Percentiles rank a stretch among this genome's conserved stretches.
Conservation (phyloP, 92 coral and sea anemone genomes). For the Galaxea fascicularis region DNA sequence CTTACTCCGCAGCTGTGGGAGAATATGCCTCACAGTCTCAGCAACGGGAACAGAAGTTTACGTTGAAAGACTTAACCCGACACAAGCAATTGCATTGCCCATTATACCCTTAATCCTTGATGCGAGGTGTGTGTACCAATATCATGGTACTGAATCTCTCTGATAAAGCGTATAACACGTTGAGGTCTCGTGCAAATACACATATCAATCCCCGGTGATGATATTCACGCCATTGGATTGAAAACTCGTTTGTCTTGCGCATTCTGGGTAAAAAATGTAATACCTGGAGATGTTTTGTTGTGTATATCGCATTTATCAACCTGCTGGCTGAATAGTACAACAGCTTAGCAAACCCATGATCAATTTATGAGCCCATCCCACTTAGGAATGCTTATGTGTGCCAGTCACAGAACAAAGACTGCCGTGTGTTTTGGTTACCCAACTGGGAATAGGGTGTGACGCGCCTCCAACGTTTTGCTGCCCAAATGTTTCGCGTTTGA, state of each 20-base stretch:
- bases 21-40: constrained; percentile 76
- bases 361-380: constrained; percentile 68
- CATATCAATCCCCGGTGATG: constrained; percentile 49
- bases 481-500: constrained; percentile 65
- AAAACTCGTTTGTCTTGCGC: constrained; percentile 29
- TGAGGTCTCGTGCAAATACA: constrained; percentile 49
- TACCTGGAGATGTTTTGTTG: constrained; percentile 1
- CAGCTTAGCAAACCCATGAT: background rate
- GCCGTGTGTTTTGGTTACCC: constrained; percentile 12
- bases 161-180: constrained; percentile 58
- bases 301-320: constrained; percentile 12
- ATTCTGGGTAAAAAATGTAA: constrained; percentile 12
- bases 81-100: constrained; percentile 81
- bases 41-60: constrained; percentile 85
- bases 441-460: constrained; percentile 19
- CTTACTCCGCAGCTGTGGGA: constrained; percentile 89
- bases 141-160: constrained; percentile 49
- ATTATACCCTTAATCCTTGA: constrained; percentile 72
- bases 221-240: constrained; percentile 50
- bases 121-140: constrained; percentile 68
- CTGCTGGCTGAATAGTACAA: constrained; percentile 12
- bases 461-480: constrained; percentile 9
- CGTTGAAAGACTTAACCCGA: constrained; percentile 80
- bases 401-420: constrained; percentile 26
- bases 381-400: constrained; percentile 39